Base-by-base conservation (phyloP, 2,797 vertebrate species). In the Lerista edwardsae region DNA sequence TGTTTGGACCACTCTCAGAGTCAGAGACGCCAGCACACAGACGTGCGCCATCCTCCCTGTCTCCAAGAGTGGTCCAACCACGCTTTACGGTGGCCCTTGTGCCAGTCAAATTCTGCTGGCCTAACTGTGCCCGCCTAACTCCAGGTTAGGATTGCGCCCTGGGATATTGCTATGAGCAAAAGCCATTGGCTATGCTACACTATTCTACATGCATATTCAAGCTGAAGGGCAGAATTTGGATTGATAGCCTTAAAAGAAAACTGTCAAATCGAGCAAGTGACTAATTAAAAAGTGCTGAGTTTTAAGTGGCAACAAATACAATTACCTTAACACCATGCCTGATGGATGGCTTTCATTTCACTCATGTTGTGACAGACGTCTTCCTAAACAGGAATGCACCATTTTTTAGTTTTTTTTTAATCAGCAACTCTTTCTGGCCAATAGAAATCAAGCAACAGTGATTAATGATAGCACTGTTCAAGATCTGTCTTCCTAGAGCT, bases 221-320 rank as follows among this genome's bases (percentile, higher is more conserved):
- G 19, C 34, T 2, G 4, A 34, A 2, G 47, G 47, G 36, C 83
- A 78, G 31, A 87, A 77, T 3, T 69, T 71, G 64, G 41, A 76
- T 71, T 62, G 74, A 86, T 82, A 62, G 57, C 41, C 34, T 61
- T 73, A 57, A 57, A 78, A 1, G 65, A 88, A 64, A 47, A 2
- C 55, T 81, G 7, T 51, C 0, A 57, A 34, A 65, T 82, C 41
- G 41, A 75, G 44, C 23, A 47, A 84, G 44, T 2, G 64, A 75
- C 83, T 78, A 2, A 76, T 73, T 78, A 68, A n/a, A 64, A 78
- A 51, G 44, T 29, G 10, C 6, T 47, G 76, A 88, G 84, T 69
- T 77, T 84, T 61, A 29, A 75, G 36, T 15, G 21, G 36, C 44
- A 64, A 73, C 36, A 81, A 75, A 76, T 31, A 77, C 1, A 82